phyloP scores from a whole-genome alignment of 1,140 invertebrate species.

The Neodiprion pinetum region DNA sequence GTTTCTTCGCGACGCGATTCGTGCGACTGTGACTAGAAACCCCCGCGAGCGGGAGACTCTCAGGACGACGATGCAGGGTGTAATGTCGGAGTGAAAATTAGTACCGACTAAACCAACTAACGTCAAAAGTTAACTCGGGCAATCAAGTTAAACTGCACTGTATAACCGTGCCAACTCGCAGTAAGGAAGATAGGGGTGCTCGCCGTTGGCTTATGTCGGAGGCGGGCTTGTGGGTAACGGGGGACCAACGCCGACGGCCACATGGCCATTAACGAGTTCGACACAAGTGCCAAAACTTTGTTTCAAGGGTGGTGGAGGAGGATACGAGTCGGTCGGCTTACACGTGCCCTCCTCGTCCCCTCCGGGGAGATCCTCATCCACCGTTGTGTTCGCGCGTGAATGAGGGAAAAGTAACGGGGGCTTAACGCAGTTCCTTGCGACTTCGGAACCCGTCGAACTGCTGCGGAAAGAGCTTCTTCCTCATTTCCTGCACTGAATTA shows the following conservation, averaged over 20 bases:
- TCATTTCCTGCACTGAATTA: too few species aligned
- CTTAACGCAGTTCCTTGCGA: too few species aligned
- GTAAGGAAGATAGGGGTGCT: conserved; percentile 21
- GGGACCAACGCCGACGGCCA: conserved; percentile 11
- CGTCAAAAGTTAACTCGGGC: conserved; percentile 34
- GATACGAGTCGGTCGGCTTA: conserved; percentile 25
- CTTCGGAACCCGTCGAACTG: too few species aligned
- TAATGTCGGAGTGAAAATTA: neutral
- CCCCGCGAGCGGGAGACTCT: neutral
- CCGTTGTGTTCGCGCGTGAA: too few species aligned
- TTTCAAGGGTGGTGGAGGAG: conserved; percentile 20
- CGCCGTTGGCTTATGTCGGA: neutral
- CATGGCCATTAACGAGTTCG: conserved; percentile 41
- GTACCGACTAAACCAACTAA: conserved; percentile 36
- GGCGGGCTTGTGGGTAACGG: neutral
- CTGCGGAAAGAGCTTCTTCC: too few species aligned
- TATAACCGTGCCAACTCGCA: conserved; percentile 27
- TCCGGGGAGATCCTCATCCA: neutral
- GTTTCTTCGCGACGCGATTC: too few species aligned
- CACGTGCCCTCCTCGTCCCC: conserved; percentile 24
- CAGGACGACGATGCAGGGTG: neutral
- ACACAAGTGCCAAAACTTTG: conserved; percentile 31
- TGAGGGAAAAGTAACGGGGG: too few species aligned
- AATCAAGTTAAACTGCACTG: conserved; percentile 39
- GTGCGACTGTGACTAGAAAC: too few species aligned